These are phyloP conservation scores for Drusus annulatus DNA, from an alignment of 1,140 invertebrate genomes.

Conservation along the genomic window DNA sequence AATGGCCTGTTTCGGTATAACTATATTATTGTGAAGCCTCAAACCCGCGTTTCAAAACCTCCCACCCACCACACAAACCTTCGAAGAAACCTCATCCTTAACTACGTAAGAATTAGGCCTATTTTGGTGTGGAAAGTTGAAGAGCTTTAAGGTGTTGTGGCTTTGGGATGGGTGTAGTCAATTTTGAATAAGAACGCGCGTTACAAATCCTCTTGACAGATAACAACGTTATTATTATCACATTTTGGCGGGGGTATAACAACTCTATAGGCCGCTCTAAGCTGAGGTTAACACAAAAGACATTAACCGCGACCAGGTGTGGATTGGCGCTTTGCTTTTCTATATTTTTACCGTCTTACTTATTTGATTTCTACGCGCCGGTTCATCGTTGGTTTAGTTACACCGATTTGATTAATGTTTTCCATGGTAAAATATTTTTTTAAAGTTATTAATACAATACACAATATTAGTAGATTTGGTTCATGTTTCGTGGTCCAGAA, in stretches of 20 bases:
- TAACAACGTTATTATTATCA: conserved; percentile 60
- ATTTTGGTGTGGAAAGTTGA: not conserved
- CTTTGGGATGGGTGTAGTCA: conserved; percentile 39
- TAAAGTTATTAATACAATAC: too few relatives aligned
- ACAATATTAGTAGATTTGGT: too few relatives aligned
- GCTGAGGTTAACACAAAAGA: conserved; percentile 44
- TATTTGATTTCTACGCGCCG: too few relatives aligned
- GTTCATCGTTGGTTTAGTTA: too few relatives aligned
- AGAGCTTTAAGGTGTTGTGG: not conserved
- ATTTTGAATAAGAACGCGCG: conserved; percentile 58
- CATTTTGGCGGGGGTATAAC: conserved; percentile 58
- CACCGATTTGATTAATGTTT: too few relatives aligned
- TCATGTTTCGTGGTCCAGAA: too few relatives aligned
- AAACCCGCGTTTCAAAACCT: not conserved
- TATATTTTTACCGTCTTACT: too few relatives aligned
- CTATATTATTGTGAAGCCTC: conserved; percentile 58
- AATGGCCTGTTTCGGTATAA: conserved; percentile 58
- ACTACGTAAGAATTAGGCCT: not conserved
- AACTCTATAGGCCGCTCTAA: conserved; percentile 48
- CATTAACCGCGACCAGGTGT: conserved; percentile 31
- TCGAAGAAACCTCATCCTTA: not conserved
- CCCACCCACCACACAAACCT: not conserved
- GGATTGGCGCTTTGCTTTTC: not conserved
- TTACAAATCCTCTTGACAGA: conserved; percentile 60
- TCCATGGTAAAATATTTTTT: too few relatives aligned